phyloP scores from a whole-genome alignment of 2,113 vertebrate species.

The Psilopsiagon aymara region DNA sequence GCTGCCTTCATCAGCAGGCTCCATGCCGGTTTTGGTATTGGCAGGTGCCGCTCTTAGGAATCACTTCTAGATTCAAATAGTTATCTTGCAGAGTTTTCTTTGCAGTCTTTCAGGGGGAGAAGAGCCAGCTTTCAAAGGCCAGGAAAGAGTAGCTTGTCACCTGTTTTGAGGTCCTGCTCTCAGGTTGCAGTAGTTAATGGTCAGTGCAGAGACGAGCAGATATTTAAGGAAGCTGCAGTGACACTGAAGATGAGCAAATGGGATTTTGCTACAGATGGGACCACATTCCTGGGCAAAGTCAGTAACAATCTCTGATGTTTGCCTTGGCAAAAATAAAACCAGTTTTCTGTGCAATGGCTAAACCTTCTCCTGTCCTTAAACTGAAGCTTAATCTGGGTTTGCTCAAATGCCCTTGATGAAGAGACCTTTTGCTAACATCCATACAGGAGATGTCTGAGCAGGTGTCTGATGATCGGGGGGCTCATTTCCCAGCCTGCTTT shows the following conservation, averaged over 20 bases:
- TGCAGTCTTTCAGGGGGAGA: background rate
- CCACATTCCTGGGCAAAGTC: background rate
- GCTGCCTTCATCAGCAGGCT: background rate
- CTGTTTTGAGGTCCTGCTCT: background rate
- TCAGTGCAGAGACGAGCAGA: background rate
- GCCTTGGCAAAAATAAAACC: background rate
- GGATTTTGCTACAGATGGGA: background rate
- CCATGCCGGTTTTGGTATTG: rapidly evolving
- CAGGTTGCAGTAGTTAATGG: no score
- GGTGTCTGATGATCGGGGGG: background rate
- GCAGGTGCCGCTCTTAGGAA: background rate
- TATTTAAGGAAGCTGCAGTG: background rate
- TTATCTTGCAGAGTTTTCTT: background rate
- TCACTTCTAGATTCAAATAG: background rate
- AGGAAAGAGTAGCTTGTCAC: background rate
- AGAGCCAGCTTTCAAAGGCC: background rate
- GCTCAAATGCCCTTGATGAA: background rate
- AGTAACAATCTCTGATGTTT: background rate
- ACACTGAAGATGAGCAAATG: background rate
- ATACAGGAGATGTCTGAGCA: background rate
- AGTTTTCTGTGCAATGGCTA: background rate
- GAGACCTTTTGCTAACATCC: background rate
- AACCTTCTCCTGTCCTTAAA: background rate
- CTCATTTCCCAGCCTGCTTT: background rate
- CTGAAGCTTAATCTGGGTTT: background rate